Conservation (phyloP, 1,140 invertebrate species). For the Brachystomella parvula region DNA sequence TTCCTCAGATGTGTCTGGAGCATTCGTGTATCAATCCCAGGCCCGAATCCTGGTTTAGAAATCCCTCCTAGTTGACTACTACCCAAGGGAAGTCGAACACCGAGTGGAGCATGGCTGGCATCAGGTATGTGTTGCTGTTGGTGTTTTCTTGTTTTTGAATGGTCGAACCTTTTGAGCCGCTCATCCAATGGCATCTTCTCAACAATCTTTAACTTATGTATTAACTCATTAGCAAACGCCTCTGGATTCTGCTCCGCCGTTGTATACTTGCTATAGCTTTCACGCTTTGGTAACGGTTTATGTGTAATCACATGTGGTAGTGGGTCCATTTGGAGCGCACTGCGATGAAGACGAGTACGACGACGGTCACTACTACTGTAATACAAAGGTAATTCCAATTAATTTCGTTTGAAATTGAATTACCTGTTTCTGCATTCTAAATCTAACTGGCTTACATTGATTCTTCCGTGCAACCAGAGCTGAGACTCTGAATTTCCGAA, state of each 20-base stretch:
- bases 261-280: not conserved
- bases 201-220: not conserved
- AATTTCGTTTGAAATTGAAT: too few species aligned
- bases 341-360: not conserved
- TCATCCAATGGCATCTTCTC: not conserved
- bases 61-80: not conserved
- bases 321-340: not conserved
- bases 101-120: not conserved
- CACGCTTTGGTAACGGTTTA: not conserved
- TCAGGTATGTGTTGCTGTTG: not conserved
- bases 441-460: conserved; percentile 2
- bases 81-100: too few species aligned
- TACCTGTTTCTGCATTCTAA: too few species aligned
- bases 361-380: not conserved
- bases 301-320: not conserved
- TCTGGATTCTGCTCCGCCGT: not conserved
- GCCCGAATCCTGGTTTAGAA: not conserved
- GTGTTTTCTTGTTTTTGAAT: not conserved
- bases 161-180: not conserved
- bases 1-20: not conserved
- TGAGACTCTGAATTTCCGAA: conserved; percentile 77
- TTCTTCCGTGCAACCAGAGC: not conserved
- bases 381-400: not conserved
- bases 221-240: not conserved
- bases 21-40: not conserved